Conservation (phyloP, 2,888 invertebrate genomes). For the Nymphalis c-album region DNA sequence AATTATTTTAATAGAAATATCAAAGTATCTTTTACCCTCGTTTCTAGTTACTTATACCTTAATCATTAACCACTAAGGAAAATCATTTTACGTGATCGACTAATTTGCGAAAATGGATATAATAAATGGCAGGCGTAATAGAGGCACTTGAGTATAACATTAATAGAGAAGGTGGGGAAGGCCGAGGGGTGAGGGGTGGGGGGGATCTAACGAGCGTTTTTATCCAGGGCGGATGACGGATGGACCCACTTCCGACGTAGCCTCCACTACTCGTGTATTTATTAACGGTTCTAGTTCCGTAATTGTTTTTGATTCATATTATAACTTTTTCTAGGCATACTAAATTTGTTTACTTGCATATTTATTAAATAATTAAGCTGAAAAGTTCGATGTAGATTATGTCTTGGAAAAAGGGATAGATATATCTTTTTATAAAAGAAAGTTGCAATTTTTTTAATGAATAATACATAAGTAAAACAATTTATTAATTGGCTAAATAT, state of each 20-base stretch:
- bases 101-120: conserved; percentile 80
- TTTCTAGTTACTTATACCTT: conserved; percentile 14
- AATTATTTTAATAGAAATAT: not conserved
- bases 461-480: too few species aligned
- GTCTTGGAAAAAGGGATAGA: too few species aligned
- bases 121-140: conserved; percentile 80
- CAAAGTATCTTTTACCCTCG: conserved; percentile 12
- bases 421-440: too few species aligned
- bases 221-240: conserved; percentile 80
- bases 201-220: conserved; percentile 78
- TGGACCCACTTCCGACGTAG: conserved; percentile 70
- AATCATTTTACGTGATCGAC: conserved; percentile 59
- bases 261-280: conserved; percentile 69
- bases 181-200: conserved; percentile 48
- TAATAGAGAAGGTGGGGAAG: conserved; percentile 76
- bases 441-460: too few species aligned
- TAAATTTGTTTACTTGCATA: too few species aligned
- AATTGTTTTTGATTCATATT: conserved; percentile 17
- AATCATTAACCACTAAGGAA: conserved; percentile 37
- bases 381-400: too few species aligned
- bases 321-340: not conserved
- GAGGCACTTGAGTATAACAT: conserved; percentile 79
- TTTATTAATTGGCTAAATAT: too few species aligned
- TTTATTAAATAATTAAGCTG: too few species aligned
- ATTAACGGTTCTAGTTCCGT: conserved; percentile 68